phyloP scores from a whole-genome alignment of 53 echinoderm and acorn worm species.

The Arbacia lixula region DNA sequence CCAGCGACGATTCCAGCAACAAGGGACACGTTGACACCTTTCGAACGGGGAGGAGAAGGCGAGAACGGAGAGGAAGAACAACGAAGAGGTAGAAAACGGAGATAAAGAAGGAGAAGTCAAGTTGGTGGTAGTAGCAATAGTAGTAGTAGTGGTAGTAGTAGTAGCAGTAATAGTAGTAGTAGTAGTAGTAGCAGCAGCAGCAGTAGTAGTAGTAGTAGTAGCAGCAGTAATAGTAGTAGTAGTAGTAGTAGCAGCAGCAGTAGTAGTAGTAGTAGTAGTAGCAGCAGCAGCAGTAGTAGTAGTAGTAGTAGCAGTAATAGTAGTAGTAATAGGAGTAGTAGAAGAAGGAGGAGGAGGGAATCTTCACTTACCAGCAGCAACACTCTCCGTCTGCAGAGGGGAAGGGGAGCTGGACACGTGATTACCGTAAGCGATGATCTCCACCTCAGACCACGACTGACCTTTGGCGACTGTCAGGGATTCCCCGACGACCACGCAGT shows the following conservation, averaged over 20 bases:
- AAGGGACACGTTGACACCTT: too few species aligned
- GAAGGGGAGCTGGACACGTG: constrained; percentile 11
- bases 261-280: not conserved
- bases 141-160: not conserved
- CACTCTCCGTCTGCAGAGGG: not conserved
- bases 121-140: not conserved
- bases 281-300: not conserved
- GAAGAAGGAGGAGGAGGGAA: not conserved
- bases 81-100: too few species aligned
- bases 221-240: not conserved
- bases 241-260: not conserved
- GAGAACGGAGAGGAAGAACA: too few species aligned
- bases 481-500: not conserved
- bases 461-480: not conserved
- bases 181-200: not conserved
- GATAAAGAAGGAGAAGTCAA: not conserved
- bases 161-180: not conserved
- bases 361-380: not conserved
- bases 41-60: too few species aligned
- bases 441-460: not conserved
- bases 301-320: not conserved
- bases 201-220: not conserved
- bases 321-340: not conserved
- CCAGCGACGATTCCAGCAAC: too few species aligned
- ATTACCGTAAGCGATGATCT: not conserved